phyloP scores from a whole-genome alignment of 2,113 vertebrate genomes.

The Paedocypris sp. region DNA sequence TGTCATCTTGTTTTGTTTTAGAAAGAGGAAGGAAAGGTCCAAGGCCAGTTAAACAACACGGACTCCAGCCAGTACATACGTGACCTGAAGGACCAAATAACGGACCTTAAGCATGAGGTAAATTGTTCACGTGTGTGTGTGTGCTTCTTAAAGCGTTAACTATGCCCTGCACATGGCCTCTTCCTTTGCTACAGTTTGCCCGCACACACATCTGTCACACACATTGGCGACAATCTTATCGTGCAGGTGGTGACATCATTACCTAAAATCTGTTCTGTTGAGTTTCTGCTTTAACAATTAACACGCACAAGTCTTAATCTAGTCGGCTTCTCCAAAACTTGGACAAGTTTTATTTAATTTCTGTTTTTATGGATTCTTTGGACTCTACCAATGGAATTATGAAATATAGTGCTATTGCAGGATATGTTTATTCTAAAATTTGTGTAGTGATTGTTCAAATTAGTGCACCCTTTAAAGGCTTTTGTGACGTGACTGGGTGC shows the following conservation, averaged over 20 bases:
- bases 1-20: constrained; percentile 47
- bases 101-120: constrained; percentile 91
- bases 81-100: constrained; percentile 93
- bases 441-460: too few relatives aligned
- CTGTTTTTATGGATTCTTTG: too few relatives aligned
- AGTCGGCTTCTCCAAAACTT: too few relatives aligned
- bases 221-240: background rate
- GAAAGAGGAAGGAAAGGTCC: constrained; percentile 96
- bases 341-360: background rate
- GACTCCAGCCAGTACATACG: constrained; percentile 91
- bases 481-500: too few relatives aligned
- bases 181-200: constrained; percentile 51
- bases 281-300: background rate
- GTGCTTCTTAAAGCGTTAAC: constrained; percentile 53
- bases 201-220: constrained; percentile 15
- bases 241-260: background rate
- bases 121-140: constrained; percentile 25
- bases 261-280: background rate
- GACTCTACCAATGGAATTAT: too few relatives aligned
- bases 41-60: constrained; percentile 92
- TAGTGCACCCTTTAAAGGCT: too few relatives aligned
- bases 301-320: too few relatives aligned
- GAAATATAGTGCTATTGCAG: too few relatives aligned
- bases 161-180: constrained; percentile 49
- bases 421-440: too few relatives aligned